Evolutionary conservation across 2,888 invertebrate genomes (phyloP), one percentile per base, ranked within the genome.

Genomic region (Thereva nobilitata): DNA sequence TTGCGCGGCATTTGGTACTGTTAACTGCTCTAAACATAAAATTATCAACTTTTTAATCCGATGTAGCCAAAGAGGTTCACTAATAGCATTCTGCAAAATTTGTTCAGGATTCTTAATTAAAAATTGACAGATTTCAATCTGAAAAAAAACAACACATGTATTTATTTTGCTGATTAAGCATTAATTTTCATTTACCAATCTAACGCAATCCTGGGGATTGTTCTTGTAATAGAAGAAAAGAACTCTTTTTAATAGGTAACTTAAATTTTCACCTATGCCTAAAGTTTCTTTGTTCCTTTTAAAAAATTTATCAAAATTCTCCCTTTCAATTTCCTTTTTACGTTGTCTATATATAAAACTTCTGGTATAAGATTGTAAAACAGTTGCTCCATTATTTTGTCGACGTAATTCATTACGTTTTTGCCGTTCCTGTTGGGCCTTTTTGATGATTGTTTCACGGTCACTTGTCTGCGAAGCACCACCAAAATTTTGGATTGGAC

Each of bases 401-500:
- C 86, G 84, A 68, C 94, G 86, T 71, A 88, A 85, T 76, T 93
- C 93, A 84, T 95, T 94, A 78, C 96, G 85, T 81, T 93, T 94
- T 72, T 89, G 86, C 71, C 96, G 86, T 82, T 95, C 95, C 76
- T 87, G 86, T 76, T 94, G 93, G 52, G 92, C 91, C 77, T 91
- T 89, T 67, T 88, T 87, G 70, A 96, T 83, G 57, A 94, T 82
- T 63, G 86, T 85, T 75, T 92, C 90, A 67, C 86, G 82, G 75
- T 86, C 85, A 70, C 83, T 84, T 71, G 83, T 89, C 70, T 89
- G 86, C 76, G 92, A 92, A n/a, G 90, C 90, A 68, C 96, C 96
- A 68, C 93, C 89, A 72, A 96, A 84, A 80, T 92, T 95, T 82
- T 96, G 96, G 75, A 90, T 87, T 6, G 96, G 97, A 79, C 87